These are phyloP conservation scores for Diabrotica virgifera DNA, from an alignment of 1,140 invertebrate species.

Conservation along the genomic window DNA sequence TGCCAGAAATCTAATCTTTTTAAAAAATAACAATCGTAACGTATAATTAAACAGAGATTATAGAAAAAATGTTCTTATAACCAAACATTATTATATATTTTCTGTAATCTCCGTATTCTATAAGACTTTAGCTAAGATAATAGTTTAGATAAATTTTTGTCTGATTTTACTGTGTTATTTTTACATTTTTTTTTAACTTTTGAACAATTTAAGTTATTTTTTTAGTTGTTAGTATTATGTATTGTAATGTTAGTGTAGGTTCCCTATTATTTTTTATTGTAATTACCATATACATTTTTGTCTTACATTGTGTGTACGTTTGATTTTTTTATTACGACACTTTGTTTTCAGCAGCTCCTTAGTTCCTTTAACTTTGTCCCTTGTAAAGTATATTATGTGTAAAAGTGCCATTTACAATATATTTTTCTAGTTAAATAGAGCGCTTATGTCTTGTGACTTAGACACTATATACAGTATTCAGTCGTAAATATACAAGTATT, in stretches of 20 bases:
- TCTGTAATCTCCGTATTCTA: slow-evolving; percentile 17
- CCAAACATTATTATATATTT: slow-evolving; percentile 16
- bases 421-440: slow-evolving; percentile 49
- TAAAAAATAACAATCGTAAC: slow-evolving; percentile 36
- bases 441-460: slow-evolving; percentile 50
- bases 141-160: slow-evolving; percentile 21
- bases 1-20: slow-evolving; percentile 28
- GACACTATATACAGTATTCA: slow-evolving; percentile 50
- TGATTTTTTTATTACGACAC: neutral
- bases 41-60: slow-evolving; percentile 17
- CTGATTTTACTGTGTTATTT: slow-evolving; percentile 26
- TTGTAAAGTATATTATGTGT: slow-evolving; percentile 45
- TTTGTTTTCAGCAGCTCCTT: slow-evolving; percentile 19
- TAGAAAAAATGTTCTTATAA: slow-evolving; percentile 17
- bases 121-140: slow-evolving; percentile 24
- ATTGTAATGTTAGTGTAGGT: slow-evolving; percentile 26
- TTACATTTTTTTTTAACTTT: slow-evolving; percentile 15
- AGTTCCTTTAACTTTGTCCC: slow-evolving; percentile 20
- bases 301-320: slow-evolving; percentile 11
- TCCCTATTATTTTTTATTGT: slow-evolving; percentile 11
- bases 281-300: slow-evolving; percentile 3
- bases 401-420: slow-evolving; percentile 49
- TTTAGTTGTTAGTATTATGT: slow-evolving; percentile 29
- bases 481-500: slow-evolving; percentile 48
- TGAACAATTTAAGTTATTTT: slow-evolving; percentile 20